Evolutionary conservation across 2,113 vertebrate genomes (phyloP).

Genomic region (Malurus alboscapulatus): DNA sequence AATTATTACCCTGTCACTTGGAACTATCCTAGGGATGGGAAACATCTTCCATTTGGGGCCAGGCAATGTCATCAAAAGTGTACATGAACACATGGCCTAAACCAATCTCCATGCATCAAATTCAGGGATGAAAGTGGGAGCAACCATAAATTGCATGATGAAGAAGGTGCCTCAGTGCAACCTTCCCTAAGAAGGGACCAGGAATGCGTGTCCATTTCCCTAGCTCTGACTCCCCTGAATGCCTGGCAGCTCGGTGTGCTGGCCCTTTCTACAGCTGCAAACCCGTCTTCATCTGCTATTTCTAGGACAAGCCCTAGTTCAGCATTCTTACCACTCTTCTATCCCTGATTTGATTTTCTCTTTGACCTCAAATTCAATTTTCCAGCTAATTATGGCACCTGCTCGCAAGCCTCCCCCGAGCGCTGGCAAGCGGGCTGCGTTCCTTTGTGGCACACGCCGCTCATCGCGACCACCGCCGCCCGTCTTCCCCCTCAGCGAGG

Average conservation of each 20-base stretch:
- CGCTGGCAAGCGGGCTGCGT: neutral
- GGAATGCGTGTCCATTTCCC: rapidly evolving
- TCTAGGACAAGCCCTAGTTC: neutral
- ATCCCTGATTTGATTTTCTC: neutral
- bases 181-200: neutral
- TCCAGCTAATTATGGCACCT: neutral
- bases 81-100: neutral
- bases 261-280: neutral
- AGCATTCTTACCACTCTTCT: constrained; percentile 20
- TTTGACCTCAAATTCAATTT: constrained; percentile 7
- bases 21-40: neutral
- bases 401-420: neutral
- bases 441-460: neutral
- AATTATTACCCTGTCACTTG: rapidly evolving
- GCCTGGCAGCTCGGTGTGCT: neutral
- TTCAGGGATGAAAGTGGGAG: neutral
- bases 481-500: neutral
- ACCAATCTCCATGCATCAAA: neutral
- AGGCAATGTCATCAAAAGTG: rapidly evolving
- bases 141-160: rapidly evolving
- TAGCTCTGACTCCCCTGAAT: neutral
- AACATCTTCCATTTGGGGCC: rapidly evolving
- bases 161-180: neutral
- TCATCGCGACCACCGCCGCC: neutral
- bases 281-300: neutral